phyloP scores from a whole-genome alignment of 2,113 vertebrate species.

The Proterorhinus semilunaris region DNA sequence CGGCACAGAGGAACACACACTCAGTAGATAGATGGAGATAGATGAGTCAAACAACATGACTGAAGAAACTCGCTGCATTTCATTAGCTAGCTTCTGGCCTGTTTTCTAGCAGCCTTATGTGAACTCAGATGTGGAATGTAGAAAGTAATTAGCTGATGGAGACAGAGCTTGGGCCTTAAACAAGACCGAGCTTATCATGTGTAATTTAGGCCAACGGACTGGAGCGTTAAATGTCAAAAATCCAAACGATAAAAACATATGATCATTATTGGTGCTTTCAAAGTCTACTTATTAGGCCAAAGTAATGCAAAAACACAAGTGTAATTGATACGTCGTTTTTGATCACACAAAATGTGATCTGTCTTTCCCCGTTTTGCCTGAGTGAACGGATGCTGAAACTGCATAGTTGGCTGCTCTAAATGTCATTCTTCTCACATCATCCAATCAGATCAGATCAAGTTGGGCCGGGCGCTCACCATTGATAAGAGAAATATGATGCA shows the following conservation, averaged over 20 bases:
- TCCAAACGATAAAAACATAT: background rate
- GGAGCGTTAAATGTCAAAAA: background rate
- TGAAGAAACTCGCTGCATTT: conserved; percentile 44
- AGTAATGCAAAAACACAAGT: background rate
- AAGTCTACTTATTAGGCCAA: background rate
- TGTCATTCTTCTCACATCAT: conserved; percentile 46
- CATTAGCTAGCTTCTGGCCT: conserved; percentile 41
- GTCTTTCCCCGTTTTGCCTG: conserved; percentile 20
- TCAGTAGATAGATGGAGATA: conserved; percentile 28
- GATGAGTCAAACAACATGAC: conserved; percentile 60
- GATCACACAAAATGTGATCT: background rate
- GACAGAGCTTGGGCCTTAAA: conserved; percentile 1
- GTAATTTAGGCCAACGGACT: conserved; percentile 16
- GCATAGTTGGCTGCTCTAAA: conserved; percentile 41
- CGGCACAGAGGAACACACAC: conserved; percentile 45
- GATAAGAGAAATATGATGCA: conserved; percentile 55
- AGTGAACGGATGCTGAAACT: conserved; percentile 34
- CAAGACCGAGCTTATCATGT: conserved; percentile 32
- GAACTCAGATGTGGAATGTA: conserved; percentile 43
- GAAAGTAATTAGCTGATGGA: conserved; percentile 47
- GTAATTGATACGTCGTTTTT: conserved; percentile 2
- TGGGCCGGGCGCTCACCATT: conserved; percentile 46
- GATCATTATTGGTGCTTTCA: background rate
- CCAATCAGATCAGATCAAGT: conserved; percentile 64
- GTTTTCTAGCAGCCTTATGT: conserved; percentile 17